Conservation (phyloP, 2,888 invertebrate genomes). For the Drosophila diplacantha region DNA sequence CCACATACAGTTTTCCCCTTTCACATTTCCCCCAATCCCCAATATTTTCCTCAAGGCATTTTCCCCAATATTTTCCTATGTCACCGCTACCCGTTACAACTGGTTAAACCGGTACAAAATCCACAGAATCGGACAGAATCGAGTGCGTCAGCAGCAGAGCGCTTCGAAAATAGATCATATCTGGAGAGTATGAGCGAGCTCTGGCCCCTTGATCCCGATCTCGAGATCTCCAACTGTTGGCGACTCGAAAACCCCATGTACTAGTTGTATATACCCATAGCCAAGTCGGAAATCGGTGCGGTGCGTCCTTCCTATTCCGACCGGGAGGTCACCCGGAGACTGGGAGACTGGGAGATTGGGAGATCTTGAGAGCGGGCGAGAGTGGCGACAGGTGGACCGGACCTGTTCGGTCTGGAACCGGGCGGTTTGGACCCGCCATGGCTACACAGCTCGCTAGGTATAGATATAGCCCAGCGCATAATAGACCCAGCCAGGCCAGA, state of each 20-base stretch:
- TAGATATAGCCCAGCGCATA: conserved; percentile 5
- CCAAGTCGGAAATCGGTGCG: conserved; percentile 14
- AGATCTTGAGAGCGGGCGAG: background rate
- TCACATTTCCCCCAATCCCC: background rate
- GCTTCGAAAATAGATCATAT: conserved; percentile 50
- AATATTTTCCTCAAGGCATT: conserved; percentile 20
- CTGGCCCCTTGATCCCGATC: background rate
- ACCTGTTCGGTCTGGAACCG: conserved; percentile 33
- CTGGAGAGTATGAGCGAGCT: conserved; percentile 33
- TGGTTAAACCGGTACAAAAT: conserved; percentile 30
- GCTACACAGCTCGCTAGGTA: background rate
- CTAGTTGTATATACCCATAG: background rate
- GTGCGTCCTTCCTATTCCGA: conserved; percentile 11
- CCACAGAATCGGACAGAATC: conserved; percentile 4
- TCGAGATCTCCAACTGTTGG: conserved; percentile 24
- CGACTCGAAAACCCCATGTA: background rate
- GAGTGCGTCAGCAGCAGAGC: conserved; percentile 46
- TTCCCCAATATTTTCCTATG: conserved; percentile 11
- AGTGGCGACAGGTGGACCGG: conserved; percentile 15
- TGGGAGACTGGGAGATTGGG: background rate
- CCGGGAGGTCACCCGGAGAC: conserved; percentile 18
- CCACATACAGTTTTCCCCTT: background rate
- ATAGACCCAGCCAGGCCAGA: conserved; percentile 18
- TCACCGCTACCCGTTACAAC: conserved; percentile 23
- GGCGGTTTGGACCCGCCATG: conserved; percentile 1